Base-by-base conservation (phyloP, 2,797 vertebrate species). In the Micromesistius poutassou region DNA sequence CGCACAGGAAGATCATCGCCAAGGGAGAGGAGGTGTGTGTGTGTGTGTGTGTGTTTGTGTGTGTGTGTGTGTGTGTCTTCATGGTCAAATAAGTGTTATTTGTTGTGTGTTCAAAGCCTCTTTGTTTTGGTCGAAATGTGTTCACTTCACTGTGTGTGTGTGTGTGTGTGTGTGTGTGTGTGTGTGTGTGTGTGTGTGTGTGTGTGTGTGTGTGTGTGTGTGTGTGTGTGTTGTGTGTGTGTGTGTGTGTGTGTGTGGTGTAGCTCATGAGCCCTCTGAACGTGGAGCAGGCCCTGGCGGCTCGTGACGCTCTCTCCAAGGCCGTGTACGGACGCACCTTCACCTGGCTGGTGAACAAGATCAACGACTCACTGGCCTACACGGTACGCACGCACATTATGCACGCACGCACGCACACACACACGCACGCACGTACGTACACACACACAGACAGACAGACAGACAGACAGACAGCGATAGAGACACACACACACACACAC, bases 281-380 rank as follows among this genome's bases (percentile, higher is more conserved):
- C 92, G 91, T 98, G 74, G 98, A 99, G 85, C 98, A 99, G 91
- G 97, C 97, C 0, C 95, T 96, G 0, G 96, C 96, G 0, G 98
- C 96, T 0, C 91, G 97, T 5, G 98, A 99, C 0, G 98, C 98
- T 1, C 89, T 99, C 0, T 95, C 98, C 13, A 99, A 99, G 85
- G 98, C 98, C 0, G 88, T 99, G 13, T 99, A 99, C 0, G 97
- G 97, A 38, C 96, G 98, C 75, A 98, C 98, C 25, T 99, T 99
- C 87, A 95, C 96, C 82, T 99, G 98, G 98, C 94, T 99, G 75
- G 97, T 99, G 12, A 96, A 92, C 86, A 98, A 99, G 90, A 98
- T 99, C 89, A 99, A 99, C 80, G 83, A 90, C 68, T 99, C 98
- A 0, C 93, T 99, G 87, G 90, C 95, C 25, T 96, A 96, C 89